Evolutionary conservation across 1,140 invertebrate species (phyloP), one percentile per base, ranked within the genome.

Genomic region (Heterodera carotae): DNA sequence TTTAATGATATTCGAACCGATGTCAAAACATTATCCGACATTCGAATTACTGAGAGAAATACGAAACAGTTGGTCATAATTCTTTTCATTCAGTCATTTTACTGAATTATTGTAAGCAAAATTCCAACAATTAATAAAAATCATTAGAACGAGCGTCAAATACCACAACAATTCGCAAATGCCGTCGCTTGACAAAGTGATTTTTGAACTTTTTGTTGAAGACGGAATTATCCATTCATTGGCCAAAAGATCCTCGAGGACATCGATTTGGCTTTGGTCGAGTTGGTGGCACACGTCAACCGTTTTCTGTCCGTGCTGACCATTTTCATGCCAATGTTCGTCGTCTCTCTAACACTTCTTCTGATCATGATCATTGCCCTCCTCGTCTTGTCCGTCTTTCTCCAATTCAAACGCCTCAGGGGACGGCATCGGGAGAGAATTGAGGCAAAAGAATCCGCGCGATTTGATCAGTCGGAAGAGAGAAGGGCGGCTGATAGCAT

Each of bases 251-350:
- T 73, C 29, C 53, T 73, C 25, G 39, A 56, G 34, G 71, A 73
- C 62, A 48, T 73, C n/a, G 71, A 73, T 34, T 36, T 33, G 29
- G n/a, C 71, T 27, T 59, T 73, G 34, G 25, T 73, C 5, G 71
- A 62, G 34, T 2, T 73, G 31, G 53, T 33, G 8, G 39, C 29
- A 7, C 56, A 76, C 43, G 60, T 76, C 31, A 48, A 76, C 43
- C 31, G 60, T 27, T 56, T 76, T n/a, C 62, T 76, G 22, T 10
- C 36, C 22, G 25, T 74, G 5, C 25, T 73, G 43, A 76, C 70
- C 62, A 8, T 75, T 25, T 76, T 76, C 60, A 0, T 76, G 60
- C 70, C 74, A n/a, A 18, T 76, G 34, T 76, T 76, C 60, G 59
- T 76, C 34, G 43, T 76, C 15, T 69, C 60, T 5, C 64, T 76